Percentiles rank a stretch among this genome's conserved stretches.
These are phyloP conservation scores for Heliopora coerulea DNA, from an alignment of 92 coral and sea anemone genomes.

Conservation along the genomic window DNA sequence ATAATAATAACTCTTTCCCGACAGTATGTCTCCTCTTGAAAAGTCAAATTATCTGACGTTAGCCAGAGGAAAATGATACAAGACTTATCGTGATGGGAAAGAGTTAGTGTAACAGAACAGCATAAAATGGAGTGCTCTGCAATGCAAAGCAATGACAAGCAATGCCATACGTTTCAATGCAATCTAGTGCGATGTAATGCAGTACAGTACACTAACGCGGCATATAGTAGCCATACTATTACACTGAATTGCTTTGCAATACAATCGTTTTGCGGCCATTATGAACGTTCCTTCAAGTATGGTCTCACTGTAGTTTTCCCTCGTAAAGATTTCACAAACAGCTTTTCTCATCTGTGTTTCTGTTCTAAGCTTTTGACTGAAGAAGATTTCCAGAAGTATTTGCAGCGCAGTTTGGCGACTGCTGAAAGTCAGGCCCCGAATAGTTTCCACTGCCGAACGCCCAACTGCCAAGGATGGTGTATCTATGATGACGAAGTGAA, in stretches of 20 bases:
- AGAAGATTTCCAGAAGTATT: slow-evolving; percentile 88
- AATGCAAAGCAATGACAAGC: slow-evolving; percentile 5
- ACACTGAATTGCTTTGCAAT: neutral
- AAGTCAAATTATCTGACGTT: too few species aligned
- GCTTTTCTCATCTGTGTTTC: neutral
- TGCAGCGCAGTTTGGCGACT: slow-evolving; percentile 87
- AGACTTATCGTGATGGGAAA: too few species aligned
- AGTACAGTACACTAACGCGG: slow-evolving; percentile 1
- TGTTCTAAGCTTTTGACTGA: slow-evolving; percentile 62
- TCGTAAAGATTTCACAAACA: neutral
- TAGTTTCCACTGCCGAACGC: slow-evolving; percentile 95
- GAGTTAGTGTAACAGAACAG: too few species aligned
- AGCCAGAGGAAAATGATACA: too few species aligned
- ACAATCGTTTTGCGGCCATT: neutral
- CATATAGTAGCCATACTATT: neutral
- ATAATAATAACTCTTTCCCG: too few species aligned
- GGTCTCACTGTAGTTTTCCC: neutral
- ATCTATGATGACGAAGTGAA: slow-evolving; percentile 93
- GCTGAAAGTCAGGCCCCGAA: slow-evolving; percentile 95
- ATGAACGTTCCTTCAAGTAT: neutral
- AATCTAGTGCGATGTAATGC: slow-evolving; percentile 17
- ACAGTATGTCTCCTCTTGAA: too few species aligned
- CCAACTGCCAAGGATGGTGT: slow-evolving; percentile 98
- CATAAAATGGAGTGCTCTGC: too few species aligned
- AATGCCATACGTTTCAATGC: slow-evolving; percentile 16